Conservation (phyloP, 2,888 invertebrate species). For the Trisateles emortualis region DNA sequence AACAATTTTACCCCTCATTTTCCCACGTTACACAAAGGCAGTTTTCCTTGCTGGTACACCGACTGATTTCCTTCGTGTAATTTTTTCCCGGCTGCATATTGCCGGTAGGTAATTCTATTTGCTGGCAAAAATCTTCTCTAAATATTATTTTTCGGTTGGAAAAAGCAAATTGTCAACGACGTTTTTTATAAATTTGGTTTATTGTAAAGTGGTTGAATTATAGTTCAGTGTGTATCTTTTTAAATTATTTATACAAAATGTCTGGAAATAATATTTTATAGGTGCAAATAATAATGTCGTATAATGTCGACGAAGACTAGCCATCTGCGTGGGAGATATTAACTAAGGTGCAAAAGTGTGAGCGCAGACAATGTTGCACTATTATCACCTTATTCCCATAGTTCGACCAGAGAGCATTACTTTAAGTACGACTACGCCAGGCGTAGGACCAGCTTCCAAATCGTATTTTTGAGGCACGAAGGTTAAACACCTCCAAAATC, state of each 20-base stretch:
- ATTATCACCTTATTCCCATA: no score
- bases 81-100: slow-evolving; percentile 64
- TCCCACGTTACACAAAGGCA: slow-evolving; percentile 37
- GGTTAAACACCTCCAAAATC: no score
- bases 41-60: slow-evolving; percentile 28
- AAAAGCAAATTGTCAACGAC: slow-evolving; percentile 31
- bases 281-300: no score
- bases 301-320: no score
- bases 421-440: no score
- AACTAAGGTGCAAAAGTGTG: no score
- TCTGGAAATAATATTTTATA: no score
- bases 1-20: slow-evolving; percentile 24
- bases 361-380: no score
- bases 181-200: slow-evolving; percentile 17
- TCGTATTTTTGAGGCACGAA: no score
- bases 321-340: no score
- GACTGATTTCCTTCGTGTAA: slow-evolving; percentile 63
- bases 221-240: neutral
- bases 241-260: neutral
- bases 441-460: no score
- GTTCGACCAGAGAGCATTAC: no score
- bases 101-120: slow-evolving; percentile 65
- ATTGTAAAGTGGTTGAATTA: neutral
- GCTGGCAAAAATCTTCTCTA: slow-evolving; percentile 41
- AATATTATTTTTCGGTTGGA: slow-evolving; percentile 33